Evolutionary conservation across 2,888 invertebrate species (phyloP), one percentile per base, ranked within the genome.

Genomic region (Tipula unca): DNA sequence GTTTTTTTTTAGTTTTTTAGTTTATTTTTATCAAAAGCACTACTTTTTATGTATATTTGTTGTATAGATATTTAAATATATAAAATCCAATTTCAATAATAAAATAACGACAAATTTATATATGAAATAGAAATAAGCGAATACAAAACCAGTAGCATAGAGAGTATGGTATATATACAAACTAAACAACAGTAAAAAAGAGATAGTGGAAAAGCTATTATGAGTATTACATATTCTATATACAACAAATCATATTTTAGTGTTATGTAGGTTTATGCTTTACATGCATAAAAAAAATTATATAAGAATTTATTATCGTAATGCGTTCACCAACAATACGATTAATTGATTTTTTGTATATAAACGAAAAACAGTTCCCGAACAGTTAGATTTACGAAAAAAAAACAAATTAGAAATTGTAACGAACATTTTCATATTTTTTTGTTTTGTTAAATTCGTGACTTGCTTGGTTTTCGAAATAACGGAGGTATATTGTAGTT

Each of bases 21-120:
- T 39, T 39, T 35, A 6, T 35, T 54, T 69, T 69, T 69, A 69
- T 69, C 69, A 69, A 69, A 69, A 69, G 8, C 69, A 69, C 25
- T 25, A 69, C 25, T 69, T 48, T 48, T 48, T n/a, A 48, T 48
- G 48, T 39, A 39, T 13, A 48, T 69, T 69, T 69, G 10, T 48
- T 69, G 69, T 69, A 25, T 69, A 69, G 69, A 69, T 69, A 69
- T 69, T 69, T 69, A 69, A n/a, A n/a, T n/a, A 69, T 69, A 69
- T 10, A 25, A 69, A 69, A 69, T 69, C 69, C 25, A 69, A 69
- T 69, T 69, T 69, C 69, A 69, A 69, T 69, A 69, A 69, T 69
- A 69, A 69, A 69, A 69, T 69, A 69, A 69, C 69, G 69, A 69
- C 20, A 69, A 69, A 69, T 69, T 69, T 69, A 69, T 69, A 69